phyloP scores from a whole-genome alignment of 1,140 invertebrate genomes.

The Neodiprion fabricii region DNA sequence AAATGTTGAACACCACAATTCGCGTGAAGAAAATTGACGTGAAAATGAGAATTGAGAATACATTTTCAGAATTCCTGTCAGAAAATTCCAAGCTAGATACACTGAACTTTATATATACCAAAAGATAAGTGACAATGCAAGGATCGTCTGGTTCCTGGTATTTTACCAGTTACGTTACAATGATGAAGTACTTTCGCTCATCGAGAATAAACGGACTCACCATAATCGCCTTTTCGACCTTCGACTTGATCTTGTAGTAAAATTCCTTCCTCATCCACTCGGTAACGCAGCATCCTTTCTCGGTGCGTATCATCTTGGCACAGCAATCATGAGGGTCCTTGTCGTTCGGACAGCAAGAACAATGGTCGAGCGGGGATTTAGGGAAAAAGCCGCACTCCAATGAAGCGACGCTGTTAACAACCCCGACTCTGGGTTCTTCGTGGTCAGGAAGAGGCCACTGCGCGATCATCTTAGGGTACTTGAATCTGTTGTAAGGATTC shows the following conservation, averaged over 20 bases:
- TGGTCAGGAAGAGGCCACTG: slow-evolving; percentile 19
- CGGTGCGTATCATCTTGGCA: neutral
- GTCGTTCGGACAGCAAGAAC: slow-evolving; percentile 25
- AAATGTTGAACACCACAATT: too few species aligned
- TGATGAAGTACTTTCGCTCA: too few species aligned
- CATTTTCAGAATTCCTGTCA: too few species aligned
- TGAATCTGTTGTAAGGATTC: slow-evolving; percentile 43
- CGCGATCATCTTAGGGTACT: slow-evolving; percentile 18
- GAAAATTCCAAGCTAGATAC: too few species aligned
- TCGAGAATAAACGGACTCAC: slow-evolving; percentile 16
- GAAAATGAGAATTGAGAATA: too few species aligned
- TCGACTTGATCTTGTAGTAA: slow-evolving; percentile 34
- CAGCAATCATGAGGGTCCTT: slow-evolving; percentile 21
- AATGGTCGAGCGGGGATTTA: slow-evolving; percentile 30
- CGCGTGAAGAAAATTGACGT: too few species aligned
- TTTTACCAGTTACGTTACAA: too few species aligned
- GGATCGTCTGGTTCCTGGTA: too few species aligned
- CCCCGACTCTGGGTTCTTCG: slow-evolving; percentile 23
- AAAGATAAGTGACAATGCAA: too few species aligned
- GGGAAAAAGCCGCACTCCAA: slow-evolving; percentile 30
- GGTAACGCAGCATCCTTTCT: slow-evolving; percentile 16
- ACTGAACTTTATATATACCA: too few species aligned
- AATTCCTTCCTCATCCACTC: slow-evolving; percentile 26
- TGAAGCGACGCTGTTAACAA: slow-evolving; percentile 20
- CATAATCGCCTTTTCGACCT: slow-evolving; percentile 40